Percentiles rank a stretch among this genome's conserved stretches.
These are phyloP conservation scores for Crenuchus spilurus DNA, from an alignment of 2,797 vertebrate species.

Conservation along the genomic window DNA sequence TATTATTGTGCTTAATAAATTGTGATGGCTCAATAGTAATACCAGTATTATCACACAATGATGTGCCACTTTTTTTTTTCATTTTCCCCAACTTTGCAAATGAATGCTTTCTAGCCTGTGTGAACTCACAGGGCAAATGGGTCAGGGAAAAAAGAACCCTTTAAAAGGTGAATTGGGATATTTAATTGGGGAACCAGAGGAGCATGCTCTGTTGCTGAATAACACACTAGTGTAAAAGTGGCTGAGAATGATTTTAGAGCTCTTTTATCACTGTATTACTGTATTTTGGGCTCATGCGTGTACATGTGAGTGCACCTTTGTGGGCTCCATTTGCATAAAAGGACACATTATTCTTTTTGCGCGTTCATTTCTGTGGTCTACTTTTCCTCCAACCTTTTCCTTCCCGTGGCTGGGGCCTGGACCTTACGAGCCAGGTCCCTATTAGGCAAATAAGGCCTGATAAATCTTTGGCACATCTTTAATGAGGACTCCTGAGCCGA, in stretches of 20 bases:
- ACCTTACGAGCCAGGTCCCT: conserved; percentile 84
- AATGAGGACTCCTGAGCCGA: conserved; percentile 83
- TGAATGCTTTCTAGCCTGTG: neutral
- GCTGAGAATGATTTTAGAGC: neutral
- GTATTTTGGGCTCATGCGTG: neutral
- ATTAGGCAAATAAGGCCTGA: conserved; percentile 91
- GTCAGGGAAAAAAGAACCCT: neutral
- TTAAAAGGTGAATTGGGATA: neutral
- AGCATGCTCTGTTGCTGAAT: neutral
- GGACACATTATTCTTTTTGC: conserved; percentile 29
- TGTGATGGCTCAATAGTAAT: neutral
- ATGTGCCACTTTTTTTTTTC: neutral
- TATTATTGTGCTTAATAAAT: neutral
- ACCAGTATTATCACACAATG: neutral
- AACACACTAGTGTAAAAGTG: neutral
- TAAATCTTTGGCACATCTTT: conserved; percentile 86
- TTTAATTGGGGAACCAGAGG: neutral
- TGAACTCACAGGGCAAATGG: neutral
- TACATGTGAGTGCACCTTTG: neutral
- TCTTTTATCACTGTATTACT: neutral
- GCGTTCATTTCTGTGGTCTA: conserved; percentile 14
- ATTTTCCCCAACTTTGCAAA: neutral
- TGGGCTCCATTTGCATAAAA: conserved; percentile 8
- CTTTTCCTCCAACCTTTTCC: conserved; percentile 49
- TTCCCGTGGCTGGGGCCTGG: conserved; percentile 82